Evolutionary conservation across 1,140 invertebrate genomes (phyloP).

Genomic region (Meloidogyne hapla): DNA sequence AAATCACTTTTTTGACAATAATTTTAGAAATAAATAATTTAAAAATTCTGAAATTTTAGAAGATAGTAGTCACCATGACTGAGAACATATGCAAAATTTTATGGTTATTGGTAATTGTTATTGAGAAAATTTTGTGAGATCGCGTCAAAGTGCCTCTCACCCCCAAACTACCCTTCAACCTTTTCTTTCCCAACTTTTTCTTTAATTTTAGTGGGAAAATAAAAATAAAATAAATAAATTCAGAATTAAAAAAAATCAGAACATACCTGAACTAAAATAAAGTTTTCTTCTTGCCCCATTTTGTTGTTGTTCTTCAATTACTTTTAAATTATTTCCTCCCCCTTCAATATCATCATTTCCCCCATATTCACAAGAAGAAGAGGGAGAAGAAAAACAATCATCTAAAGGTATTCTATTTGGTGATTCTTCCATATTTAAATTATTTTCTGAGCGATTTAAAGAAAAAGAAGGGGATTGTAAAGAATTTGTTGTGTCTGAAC

Average conservation of each 20-base stretch:
- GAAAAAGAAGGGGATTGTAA: background rate
- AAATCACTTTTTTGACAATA: too few species aligned
- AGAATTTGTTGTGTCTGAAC: slow-evolving; percentile 8
- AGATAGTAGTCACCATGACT: background rate
- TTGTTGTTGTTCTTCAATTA: slow-evolving; percentile 13
- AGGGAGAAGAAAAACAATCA: background rate
- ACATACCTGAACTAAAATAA: slow-evolving; percentile 51
- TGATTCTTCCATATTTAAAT: too few species aligned
- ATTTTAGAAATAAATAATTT: too few species aligned
- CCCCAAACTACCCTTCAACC: background rate
- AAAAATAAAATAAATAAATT: background rate
- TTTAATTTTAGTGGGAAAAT: too few species aligned
- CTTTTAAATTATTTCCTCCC: background rate
- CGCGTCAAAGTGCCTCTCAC: background rate
- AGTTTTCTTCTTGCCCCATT: slow-evolving; percentile 39
- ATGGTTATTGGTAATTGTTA: too few species aligned
- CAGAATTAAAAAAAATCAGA: background rate
- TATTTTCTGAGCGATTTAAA: background rate
- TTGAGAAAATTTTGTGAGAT: background rate
- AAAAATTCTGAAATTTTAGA: background rate
- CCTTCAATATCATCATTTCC: background rate
- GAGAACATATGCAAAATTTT: background rate
- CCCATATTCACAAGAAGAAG: slow-evolving; percentile 1
- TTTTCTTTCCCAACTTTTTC: too few species aligned
- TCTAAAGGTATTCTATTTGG: background rate